phyloP scores from a whole-genome alignment of 1,140 invertebrate species.

The Lasaia peninsularis region DNA sequence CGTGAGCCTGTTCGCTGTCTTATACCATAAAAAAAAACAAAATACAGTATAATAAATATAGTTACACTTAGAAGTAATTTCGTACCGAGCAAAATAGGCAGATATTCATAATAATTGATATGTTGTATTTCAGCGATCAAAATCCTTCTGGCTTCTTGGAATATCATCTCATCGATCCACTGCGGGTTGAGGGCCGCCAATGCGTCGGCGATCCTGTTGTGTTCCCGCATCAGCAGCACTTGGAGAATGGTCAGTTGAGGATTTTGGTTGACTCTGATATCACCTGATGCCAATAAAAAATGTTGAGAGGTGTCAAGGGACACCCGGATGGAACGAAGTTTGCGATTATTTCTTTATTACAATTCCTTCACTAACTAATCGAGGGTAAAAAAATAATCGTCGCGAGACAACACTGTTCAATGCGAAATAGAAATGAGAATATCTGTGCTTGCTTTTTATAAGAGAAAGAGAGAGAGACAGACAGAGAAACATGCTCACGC shows the following conservation, averaged over 20 bases:
- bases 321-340: too few relatives aligned
- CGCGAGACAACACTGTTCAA: too few relatives aligned
- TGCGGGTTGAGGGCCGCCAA: conserved; percentile 89
- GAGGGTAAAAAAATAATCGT: too few relatives aligned
- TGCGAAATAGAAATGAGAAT: too few relatives aligned
- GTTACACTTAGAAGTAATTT: background rate
- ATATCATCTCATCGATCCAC: conserved; percentile 91
- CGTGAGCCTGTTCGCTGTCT: too few relatives aligned
- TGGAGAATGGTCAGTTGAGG: conserved; percentile 89
- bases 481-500: too few relatives aligned
- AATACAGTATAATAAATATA: too few relatives aligned
- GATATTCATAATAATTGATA: conserved; percentile 92
- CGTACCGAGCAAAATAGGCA: conserved; percentile 87
- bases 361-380: too few relatives aligned
- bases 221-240: conserved; percentile 90
- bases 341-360: too few relatives aligned
- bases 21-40: background rate
- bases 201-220: conserved; percentile 90
- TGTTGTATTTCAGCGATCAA: conserved; percentile 88
- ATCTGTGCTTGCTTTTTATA: too few relatives aligned
- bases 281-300: conserved; percentile 80
- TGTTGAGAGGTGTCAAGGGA: too few relatives aligned
- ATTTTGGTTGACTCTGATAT: conserved; percentile 92
- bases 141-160: conserved; percentile 91
- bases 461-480: too few relatives aligned